These are phyloP conservation scores for Scrobipalpa costella DNA, from an alignment of 2,888 invertebrate species.

Conservation along the genomic window DNA sequence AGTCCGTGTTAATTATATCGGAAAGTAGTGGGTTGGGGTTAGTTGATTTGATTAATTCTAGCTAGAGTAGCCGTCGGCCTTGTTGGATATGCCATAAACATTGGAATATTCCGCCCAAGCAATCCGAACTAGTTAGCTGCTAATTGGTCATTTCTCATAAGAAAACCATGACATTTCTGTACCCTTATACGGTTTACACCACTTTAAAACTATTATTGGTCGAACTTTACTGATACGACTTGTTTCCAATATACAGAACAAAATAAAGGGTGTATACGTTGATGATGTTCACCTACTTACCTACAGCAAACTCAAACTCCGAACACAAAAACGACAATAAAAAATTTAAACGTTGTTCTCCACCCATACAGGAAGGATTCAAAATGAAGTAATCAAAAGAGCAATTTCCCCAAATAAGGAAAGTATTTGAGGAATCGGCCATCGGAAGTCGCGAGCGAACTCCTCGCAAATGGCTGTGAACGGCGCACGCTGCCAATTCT, in stretches of 20 bases:
- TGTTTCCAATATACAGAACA: neutral
- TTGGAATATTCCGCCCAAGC: slow-evolving; percentile 67
- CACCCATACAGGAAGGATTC: slow-evolving; percentile 38
- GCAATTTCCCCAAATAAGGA: slow-evolving; percentile 58
- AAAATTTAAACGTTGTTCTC: slow-evolving; percentile 19
- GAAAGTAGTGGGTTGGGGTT: slow-evolving; percentile 80
- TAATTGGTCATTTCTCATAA: slow-evolving; percentile 56
- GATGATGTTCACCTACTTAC: neutral
- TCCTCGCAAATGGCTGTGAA: slow-evolving; percentile 59
- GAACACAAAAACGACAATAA: neutral
- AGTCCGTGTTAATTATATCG: slow-evolving; percentile 79
- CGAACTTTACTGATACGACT: neutral
- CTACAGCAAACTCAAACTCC: neutral
- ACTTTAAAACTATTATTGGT: neutral
- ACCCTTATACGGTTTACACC: neutral
- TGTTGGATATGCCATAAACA: slow-evolving; percentile 73
- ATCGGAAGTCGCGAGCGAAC: slow-evolving; percentile 62
- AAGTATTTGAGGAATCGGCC: slow-evolving; percentile 57
- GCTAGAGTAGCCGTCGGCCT: slow-evolving; percentile 70
- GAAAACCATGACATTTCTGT: slow-evolving; percentile 14
- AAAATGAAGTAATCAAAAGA: slow-evolving; percentile 61
- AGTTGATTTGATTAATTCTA: slow-evolving; percentile 81
- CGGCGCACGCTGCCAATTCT: slow-evolving; percentile 56
- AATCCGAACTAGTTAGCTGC: slow-evolving; percentile 51
- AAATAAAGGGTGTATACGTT: too few relatives aligned